A percentile compares a stretch with the other conserved stretches of the same genome.
Conservation (phyloP, 2,888 invertebrate genomes). For the Phengaris alcon region DNA sequence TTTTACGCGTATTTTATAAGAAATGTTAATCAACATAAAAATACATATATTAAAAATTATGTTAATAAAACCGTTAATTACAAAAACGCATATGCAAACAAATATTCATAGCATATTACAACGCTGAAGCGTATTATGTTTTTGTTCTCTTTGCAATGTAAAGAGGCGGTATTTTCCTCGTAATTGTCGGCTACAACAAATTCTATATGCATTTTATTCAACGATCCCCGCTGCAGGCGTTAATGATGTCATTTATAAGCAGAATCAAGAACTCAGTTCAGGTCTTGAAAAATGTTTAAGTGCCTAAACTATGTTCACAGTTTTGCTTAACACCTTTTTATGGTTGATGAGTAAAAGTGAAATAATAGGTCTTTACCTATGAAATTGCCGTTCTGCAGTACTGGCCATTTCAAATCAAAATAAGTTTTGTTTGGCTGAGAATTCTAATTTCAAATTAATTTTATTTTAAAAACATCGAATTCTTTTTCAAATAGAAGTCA, state of each 20-base stretch:
- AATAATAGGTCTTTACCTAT: no score
- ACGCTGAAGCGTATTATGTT: neutral
- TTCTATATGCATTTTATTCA: slow-evolving; percentile 15
- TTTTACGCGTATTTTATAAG: no score
- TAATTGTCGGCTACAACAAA: slow-evolving; percentile 15
- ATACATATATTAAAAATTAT: no score
- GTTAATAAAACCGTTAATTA: neutral
- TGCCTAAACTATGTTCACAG: neutral
- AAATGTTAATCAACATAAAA: neutral
- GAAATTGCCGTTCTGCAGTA: no score
- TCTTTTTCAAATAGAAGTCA: no score
- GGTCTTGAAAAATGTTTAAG: slow-evolving; percentile 14
- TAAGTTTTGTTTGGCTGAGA: no score
- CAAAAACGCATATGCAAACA: neutral
- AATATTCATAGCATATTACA: neutral
- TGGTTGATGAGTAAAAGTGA: no score
- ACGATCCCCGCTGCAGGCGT: neutral
- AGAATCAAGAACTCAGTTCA: slow-evolving; percentile 6
- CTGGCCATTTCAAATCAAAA: no score
- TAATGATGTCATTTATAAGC: slow-evolving; percentile 24
- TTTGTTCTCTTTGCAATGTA: neutral
- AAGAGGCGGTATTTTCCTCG: neutral
- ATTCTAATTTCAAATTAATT: no score
- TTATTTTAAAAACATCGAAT: no score
- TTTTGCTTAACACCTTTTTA: neutral